These are phyloP conservation scores for Cyprinodon tularosa DNA, from an alignment of 2,113 vertebrate species.

Conservation along the genomic window DNA sequence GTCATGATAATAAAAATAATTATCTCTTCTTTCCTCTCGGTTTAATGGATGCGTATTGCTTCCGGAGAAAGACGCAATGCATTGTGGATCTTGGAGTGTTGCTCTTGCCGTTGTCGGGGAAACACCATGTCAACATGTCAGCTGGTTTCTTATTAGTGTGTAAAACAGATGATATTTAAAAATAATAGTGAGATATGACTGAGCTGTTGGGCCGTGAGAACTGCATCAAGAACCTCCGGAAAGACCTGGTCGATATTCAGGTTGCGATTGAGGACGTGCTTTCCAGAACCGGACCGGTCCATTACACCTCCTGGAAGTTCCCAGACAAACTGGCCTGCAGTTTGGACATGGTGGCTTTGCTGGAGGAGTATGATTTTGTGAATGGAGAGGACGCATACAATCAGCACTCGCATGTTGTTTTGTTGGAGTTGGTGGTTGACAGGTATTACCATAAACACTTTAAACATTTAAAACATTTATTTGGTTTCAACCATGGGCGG, in stretches of 20 bases:
- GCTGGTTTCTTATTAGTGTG: background rate
- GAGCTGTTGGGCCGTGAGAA: conserved; percentile 81
- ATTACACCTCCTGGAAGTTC: conserved; percentile 92
- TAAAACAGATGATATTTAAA: background rate
- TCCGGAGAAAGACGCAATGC: conserved; percentile 59
- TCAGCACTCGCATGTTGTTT: conserved; percentile 87
- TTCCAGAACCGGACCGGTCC: conserved; percentile 84
- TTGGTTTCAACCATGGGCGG: too few species aligned
- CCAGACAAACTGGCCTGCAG: conserved; percentile 87
- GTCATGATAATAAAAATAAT: too few species aligned
- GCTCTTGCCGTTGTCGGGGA: conserved; percentile 53
- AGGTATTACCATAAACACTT: conserved; percentile 77
- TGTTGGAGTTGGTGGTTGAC: conserved; percentile 92
- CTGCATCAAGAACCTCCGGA: conserved; percentile 88
- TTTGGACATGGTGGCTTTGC: conserved; percentile 84
- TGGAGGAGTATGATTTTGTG: conserved; percentile 85
- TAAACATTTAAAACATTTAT: background rate
- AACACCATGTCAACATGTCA: conserved; percentile 53
- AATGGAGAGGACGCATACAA: conserved; percentile 84
- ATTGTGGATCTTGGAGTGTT: conserved; percentile 64
- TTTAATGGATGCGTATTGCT: conserved; percentile 63
- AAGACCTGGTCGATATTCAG: conserved; percentile 91
- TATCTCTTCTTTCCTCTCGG: background rate
- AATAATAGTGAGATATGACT: conserved; percentile 63
- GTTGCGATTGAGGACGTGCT: conserved; percentile 85